Evolutionary conservation across 2,888 invertebrate genomes (phyloP).

Genomic region (Callimorpha dominula): DNA sequence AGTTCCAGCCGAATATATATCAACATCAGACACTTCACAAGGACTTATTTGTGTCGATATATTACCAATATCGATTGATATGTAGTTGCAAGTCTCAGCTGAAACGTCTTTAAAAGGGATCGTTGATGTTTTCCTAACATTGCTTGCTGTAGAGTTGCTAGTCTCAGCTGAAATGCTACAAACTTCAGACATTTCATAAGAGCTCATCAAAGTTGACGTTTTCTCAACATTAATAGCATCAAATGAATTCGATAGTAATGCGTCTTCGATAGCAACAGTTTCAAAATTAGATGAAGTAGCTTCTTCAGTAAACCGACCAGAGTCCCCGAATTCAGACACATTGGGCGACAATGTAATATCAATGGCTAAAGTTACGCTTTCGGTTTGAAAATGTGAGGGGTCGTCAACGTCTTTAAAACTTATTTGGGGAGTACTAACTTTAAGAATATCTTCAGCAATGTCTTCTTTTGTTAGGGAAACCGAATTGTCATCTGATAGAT

Average conservation of each 20-base stretch:
- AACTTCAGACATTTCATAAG: conserved; percentile 54
- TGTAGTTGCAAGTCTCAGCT: conserved; percentile 24
- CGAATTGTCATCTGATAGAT: conserved; percentile 77
- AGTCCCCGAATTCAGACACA: conserved; percentile 76
- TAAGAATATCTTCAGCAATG: conserved; percentile 49
- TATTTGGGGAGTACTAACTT: conserved; percentile 48
- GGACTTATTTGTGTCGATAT: conserved; percentile 49
- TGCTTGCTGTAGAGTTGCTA: conserved; percentile 53
- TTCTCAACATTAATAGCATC: conserved; percentile 73
- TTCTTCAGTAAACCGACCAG: conserved; percentile 80
- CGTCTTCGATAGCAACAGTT: conserved; percentile 70
- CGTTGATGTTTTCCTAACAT: conserved; percentile 63
- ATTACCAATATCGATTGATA: conserved; percentile 66
- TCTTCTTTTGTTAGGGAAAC: conserved; percentile 64
- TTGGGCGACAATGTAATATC: conserved; percentile 70
- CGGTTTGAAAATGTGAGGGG: conserved; percentile 59
- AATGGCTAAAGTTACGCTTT: conserved; percentile 61
- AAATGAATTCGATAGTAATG: conserved; percentile 75
- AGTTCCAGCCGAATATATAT: conserved; percentile 44
- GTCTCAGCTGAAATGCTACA: conserved; percentile 45
- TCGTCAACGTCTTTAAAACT: conserved; percentile 57
- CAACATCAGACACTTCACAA: conserved; percentile 54
- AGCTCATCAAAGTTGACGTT: conserved; percentile 49
- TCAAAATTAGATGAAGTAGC: conserved; percentile 74
- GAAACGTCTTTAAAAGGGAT: conserved; percentile 51